Evolutionary conservation across 2,888 invertebrate genomes (phyloP).

Genomic region (Tetragonisca angustula): DNA sequence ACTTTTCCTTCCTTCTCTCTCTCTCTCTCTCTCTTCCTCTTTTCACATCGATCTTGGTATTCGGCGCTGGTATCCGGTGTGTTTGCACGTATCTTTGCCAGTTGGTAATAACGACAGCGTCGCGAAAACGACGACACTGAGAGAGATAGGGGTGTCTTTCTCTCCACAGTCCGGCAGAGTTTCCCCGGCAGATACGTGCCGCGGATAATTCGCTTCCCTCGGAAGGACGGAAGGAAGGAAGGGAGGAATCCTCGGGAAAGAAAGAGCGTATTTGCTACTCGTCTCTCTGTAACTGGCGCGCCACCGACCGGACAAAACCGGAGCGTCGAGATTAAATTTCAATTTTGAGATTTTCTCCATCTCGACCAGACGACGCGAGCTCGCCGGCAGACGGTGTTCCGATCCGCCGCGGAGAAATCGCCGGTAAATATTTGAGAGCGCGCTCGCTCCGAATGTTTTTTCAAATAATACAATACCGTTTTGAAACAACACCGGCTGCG

Average conservation of each 20-base stretch:
- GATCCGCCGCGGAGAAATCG: background rate
- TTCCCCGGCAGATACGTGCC: conserved; percentile 34
- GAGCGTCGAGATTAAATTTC: conserved; percentile 35
- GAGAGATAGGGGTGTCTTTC: background rate
- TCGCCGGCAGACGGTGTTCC: background rate
- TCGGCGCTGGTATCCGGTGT: background rate
- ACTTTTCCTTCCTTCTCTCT: background rate
- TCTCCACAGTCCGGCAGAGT: background rate
- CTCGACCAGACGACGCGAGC: background rate
- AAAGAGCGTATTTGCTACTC: no score
- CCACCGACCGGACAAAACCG: background rate
- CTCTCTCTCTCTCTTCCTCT: background rate
- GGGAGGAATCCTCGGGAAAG: background rate
- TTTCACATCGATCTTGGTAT: background rate
- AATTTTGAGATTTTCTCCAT: conserved; percentile 19
- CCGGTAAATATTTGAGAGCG: conserved; percentile 29
- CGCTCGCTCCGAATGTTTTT: conserved; percentile 6
- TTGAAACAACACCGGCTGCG: background rate
- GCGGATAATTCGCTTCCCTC: conserved; percentile 34
- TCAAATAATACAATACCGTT: conserved; percentile 1
- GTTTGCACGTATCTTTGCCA: conserved; percentile 28
- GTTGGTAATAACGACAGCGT: conserved; percentile 39
- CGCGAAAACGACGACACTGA: background rate
- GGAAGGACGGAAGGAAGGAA: background rate
- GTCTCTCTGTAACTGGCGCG: background rate